Percentiles rank a stretch among this genome's conserved stretches.
Evolutionary conservation across 2,113 vertebrate species (phyloP).

Genomic region (Tetrao urogallus): DNA sequence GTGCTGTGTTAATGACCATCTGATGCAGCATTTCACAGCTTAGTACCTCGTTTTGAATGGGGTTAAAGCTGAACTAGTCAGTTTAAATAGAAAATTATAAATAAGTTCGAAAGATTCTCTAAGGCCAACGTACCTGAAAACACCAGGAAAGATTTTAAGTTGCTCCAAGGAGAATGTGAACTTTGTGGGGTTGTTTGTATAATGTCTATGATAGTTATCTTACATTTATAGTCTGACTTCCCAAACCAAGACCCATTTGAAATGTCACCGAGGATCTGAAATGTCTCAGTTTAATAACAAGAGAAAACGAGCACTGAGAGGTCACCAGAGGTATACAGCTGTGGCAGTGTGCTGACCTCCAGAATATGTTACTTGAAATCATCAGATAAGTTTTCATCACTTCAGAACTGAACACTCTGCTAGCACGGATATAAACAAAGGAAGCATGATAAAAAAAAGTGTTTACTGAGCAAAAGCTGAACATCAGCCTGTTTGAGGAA

Average conservation of each 20-base stretch:
- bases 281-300: slow-evolving; percentile 41
- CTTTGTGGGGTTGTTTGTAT: slow-evolving; percentile 11
- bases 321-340: not conserved
- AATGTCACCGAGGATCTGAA: slow-evolving; percentile 44
- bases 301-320: slow-evolving; percentile 31
- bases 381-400: not conserved
- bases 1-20: not conserved
- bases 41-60: not conserved
- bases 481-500: not conserved
- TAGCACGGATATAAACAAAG: not conserved
- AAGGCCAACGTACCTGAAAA: not conserved
- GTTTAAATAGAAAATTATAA: not conserved
- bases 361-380: not conserved
- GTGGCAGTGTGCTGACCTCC: not conserved
- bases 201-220: not conserved
- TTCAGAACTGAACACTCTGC: not conserved
- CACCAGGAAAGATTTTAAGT: not conserved
- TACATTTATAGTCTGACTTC: slow-evolving; percentile 35
- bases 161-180: slow-evolving; percentile 44
- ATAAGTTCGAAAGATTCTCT: not conserved
- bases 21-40: not conserved
- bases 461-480: not conserved
- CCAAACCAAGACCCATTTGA: slow-evolving; percentile 9
- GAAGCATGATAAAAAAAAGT: not conserved
- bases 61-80: not conserved